Conservation (phyloP, 2,113 vertebrate genomes). For the Leptocoma aspasia region DNA sequence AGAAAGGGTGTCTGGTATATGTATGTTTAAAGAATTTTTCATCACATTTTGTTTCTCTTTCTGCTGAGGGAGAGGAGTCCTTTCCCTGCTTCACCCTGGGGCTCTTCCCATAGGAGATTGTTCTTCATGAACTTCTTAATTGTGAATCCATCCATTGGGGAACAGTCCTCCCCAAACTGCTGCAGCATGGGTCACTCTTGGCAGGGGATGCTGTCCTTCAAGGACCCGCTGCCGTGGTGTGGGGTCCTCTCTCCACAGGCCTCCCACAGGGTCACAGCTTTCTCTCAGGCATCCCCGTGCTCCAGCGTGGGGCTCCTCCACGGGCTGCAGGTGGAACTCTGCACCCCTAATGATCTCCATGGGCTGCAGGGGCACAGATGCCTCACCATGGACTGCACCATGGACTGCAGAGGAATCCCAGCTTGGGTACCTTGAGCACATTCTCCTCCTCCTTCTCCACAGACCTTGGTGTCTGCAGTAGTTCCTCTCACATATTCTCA, state of each 20-base stretch:
- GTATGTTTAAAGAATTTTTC: background rate
- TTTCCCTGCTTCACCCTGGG: background rate
- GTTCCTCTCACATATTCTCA: background rate
- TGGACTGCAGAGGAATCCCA: background rate
- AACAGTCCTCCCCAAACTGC: no score
- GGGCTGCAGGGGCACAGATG: background rate
- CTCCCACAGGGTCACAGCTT: background rate
- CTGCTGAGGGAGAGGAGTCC: background rate
- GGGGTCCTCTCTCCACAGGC: no score
- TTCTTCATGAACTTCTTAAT: background rate
- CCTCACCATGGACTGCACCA: background rate
- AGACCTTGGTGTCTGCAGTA: background rate
- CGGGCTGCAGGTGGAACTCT: background rate
- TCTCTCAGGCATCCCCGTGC: background rate
- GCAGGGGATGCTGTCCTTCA: rapidly evolving
- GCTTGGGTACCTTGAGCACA: background rate
- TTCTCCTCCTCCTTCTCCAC: background rate
- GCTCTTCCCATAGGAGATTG: background rate
- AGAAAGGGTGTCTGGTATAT: rapidly evolving
- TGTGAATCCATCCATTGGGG: no score
- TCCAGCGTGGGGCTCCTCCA: rapidly evolving
- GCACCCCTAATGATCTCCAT: rapidly evolving
- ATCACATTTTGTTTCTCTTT: background rate
- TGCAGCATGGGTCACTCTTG: background rate
- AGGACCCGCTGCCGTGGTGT: background rate